Percentiles rank a stretch among this genome's conserved stretches.
These are phyloP conservation scores for Sebastes reedi DNA, from an alignment of 2,797 vertebrate genomes.

Conservation along the genomic window DNA sequence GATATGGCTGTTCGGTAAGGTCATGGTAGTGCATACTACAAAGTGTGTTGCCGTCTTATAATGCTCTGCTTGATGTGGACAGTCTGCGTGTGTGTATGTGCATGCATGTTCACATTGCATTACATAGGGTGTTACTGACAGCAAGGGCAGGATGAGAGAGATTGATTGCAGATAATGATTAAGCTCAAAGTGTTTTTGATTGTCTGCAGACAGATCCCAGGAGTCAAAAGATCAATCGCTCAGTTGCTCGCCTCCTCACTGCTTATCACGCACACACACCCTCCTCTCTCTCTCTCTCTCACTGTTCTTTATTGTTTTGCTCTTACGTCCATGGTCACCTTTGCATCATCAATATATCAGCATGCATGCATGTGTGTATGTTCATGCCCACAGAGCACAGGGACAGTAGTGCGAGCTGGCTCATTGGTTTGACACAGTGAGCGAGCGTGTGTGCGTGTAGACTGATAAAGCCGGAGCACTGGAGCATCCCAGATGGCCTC, in stretches of 20 bases:
- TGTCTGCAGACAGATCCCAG: slow-evolving; percentile 76
- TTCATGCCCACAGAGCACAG: neutral
- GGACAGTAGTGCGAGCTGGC: slow-evolving; percentile 30
- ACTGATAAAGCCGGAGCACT: slow-evolving; percentile 44
- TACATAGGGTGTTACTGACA: slow-evolving; percentile 50
- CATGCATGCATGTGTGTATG: slow-evolving; percentile 16
- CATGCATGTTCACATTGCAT: slow-evolving; percentile 40
- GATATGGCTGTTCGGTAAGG: slow-evolving; percentile 19
- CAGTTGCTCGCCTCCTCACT: slow-evolving; percentile 54
- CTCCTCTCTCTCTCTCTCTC: neutral
- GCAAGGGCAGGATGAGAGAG: slow-evolving; percentile 57
- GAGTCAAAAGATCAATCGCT: slow-evolving; percentile 75
- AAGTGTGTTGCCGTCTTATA: slow-evolving; percentile 1
- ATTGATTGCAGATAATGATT: slow-evolving; percentile 87
- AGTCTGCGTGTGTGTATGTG: neutral
- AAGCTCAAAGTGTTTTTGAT: slow-evolving; percentile 88
- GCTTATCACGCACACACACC: neutral
- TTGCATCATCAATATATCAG: slow-evolving; percentile 44
- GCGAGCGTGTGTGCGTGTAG: slow-evolving; percentile 15
- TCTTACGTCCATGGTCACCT: slow-evolving; percentile 45
- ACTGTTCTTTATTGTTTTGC: slow-evolving; percentile 25
- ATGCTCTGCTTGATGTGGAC: slow-evolving; percentile 13
- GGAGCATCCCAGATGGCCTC: slow-evolving; percentile 33
- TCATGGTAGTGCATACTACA: slow-evolving; percentile 1
- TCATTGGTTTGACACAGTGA: slow-evolving; percentile 56